A percentile compares a stretch with the other conserved stretches of the same genome.
Evolutionary conservation across 1,140 invertebrate genomes (phyloP).

Genomic region (Lerema accius): DNA sequence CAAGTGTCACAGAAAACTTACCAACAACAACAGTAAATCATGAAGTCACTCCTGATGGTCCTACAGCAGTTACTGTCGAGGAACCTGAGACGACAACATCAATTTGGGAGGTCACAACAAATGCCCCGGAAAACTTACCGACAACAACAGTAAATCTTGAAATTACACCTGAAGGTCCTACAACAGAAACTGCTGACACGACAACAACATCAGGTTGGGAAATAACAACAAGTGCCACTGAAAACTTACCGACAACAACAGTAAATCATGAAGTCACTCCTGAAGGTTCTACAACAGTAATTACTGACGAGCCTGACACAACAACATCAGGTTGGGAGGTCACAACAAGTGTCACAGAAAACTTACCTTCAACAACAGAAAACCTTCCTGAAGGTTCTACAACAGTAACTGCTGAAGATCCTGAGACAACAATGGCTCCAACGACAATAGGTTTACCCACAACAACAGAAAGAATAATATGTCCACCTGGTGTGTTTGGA

Average conservation of each 20-base stretch:
- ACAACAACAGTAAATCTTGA: not conserved
- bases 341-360: too few species aligned
- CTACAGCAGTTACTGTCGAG: not conserved
- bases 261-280: not conserved
- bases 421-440: not conserved
- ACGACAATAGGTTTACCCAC: not conserved
- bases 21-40: too few species aligned
- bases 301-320: too few species aligned
- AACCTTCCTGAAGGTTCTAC: not conserved
- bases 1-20: too few species aligned
- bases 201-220: not conserved
- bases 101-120: not conserved
- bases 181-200: not conserved
- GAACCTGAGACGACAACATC: not conserved
- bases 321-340: too few species aligned
- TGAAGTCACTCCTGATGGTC: too few species aligned
- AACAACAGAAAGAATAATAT: conserved; percentile 19
- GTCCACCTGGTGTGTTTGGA: conserved; percentile 40
- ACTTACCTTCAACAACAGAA: too few species aligned
- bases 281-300: too few species aligned
- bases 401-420: not conserved
- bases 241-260: not conserved
- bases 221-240: not conserved
- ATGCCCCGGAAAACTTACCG: not conserved
- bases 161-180: not conserved